These are phyloP conservation scores for Hedychridium roseum DNA, from an alignment of 2,888 invertebrate species.

Conservation along the genomic window DNA sequence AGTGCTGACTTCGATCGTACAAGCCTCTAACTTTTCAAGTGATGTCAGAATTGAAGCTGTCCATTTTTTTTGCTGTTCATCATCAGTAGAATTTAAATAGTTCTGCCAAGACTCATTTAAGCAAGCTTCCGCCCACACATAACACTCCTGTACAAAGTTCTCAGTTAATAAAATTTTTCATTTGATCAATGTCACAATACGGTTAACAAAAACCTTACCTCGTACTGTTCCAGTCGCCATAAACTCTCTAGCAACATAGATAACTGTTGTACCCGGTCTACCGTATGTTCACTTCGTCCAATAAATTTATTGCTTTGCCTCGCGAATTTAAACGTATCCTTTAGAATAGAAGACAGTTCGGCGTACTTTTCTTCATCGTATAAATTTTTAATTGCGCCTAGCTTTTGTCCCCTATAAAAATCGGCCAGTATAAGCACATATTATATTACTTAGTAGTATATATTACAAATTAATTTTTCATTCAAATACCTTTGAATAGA, in stretches of 20 bases:
- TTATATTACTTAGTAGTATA: not conserved
- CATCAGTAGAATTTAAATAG: conserved; percentile 65
- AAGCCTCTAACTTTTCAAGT: conserved; percentile 65
- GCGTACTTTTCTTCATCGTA: conserved; percentile 72
- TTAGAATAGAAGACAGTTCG: conserved; percentile 73
- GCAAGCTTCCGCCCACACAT: conserved; percentile 80
- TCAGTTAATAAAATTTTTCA: conserved; percentile 6
- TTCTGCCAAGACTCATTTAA: conserved; percentile 77
- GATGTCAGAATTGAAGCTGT: conserved; percentile 63
- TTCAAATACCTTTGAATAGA: conserved; percentile 65
- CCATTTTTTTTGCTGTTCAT: conserved; percentile 65
- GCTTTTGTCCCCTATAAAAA: conserved; percentile 62
- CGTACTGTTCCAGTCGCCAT: conserved; percentile 69
- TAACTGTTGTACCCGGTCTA: conserved; percentile 66
- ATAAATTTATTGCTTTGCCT: conserved; percentile 52
- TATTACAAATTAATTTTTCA: conserved; percentile 9
- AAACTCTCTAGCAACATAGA: conserved; percentile 73
- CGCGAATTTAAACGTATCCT: conserved; percentile 72
- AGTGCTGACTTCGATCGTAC: conserved; percentile 67
- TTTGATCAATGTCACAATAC: not conserved
- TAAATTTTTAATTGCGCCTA: conserved; percentile 74
- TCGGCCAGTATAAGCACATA: not conserved
- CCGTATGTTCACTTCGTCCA: conserved; percentile 34
- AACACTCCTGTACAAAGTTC: conserved; percentile 67
- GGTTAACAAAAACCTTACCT: conserved; percentile 39